phyloP scores from a whole-genome alignment of 2,888 invertebrate genomes.

The Kryphioiulus occultus region DNA sequence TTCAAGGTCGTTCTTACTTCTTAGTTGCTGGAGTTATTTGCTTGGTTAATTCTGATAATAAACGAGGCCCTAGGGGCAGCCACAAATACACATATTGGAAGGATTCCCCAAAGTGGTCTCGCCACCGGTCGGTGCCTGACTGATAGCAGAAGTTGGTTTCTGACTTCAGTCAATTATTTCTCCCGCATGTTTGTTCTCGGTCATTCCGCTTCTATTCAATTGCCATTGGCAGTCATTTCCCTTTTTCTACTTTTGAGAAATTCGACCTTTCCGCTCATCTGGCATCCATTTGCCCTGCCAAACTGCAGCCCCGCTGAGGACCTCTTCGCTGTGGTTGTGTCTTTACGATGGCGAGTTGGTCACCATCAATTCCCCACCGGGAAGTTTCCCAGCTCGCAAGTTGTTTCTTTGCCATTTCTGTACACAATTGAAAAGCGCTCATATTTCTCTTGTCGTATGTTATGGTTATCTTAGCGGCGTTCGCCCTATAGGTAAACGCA shows the following conservation, averaged over 20 bases:
- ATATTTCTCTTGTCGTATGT: conserved; percentile 7
- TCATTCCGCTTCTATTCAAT: not conserved
- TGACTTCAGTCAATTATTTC: not conserved
- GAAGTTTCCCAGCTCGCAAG: not conserved
- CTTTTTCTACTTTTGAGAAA: not conserved
- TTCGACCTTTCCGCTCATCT: not conserved
- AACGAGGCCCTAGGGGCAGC: too few species aligned
- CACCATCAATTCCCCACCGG: not conserved
- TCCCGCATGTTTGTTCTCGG: not conserved
- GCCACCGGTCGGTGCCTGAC: too few species aligned
- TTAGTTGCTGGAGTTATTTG: too few species aligned
- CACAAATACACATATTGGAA: too few species aligned
- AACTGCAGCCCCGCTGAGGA: not conserved
- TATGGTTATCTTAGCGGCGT: not conserved
- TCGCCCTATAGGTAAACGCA: conserved; percentile 26
- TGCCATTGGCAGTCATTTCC: not conserved
- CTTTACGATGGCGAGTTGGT: not conserved
- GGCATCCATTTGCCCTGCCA: not conserved
- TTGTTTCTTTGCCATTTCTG: not conserved
- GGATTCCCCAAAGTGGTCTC: too few species aligned
- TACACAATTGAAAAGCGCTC: conserved; percentile 35
- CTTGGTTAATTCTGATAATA: too few species aligned
- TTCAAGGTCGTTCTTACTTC: too few species aligned
- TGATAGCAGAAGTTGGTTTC: too few species aligned
- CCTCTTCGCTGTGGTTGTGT: not conserved